These are phyloP conservation scores for Synergus gifuensis DNA, from an alignment of 2,888 invertebrate species.

Conservation along the genomic window DNA sequence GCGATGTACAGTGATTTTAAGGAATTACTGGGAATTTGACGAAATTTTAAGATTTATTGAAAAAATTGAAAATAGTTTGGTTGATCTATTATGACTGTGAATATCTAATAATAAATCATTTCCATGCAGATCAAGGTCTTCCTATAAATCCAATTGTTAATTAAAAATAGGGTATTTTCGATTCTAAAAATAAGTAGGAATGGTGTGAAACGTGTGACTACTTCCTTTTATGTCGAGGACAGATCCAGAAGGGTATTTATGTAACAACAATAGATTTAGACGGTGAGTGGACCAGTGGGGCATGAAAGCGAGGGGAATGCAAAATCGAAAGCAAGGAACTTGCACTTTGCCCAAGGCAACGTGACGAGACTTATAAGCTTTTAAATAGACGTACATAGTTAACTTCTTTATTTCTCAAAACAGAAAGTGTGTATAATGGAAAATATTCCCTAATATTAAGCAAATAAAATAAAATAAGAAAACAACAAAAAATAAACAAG, in stretches of 20 bases:
- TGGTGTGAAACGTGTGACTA: neutral
- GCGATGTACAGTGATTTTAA: no score
- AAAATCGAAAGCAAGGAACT: slow-evolving; percentile 60
- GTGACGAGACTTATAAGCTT: slow-evolving; percentile 60
- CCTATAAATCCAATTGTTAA: no score
- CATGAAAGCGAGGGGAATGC: slow-evolving; percentile 64
- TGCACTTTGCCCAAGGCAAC: slow-evolving; percentile 49
- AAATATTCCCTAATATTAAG: no score
- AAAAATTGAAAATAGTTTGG: neutral
- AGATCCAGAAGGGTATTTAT: slow-evolving; percentile 59
- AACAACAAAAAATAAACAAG: neutral
- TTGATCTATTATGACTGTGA: no score
- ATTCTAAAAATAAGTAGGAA: neutral
- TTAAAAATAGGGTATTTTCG: neutral
- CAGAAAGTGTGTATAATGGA: neutral
- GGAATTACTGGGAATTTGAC: no score
- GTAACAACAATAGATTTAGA: slow-evolving; percentile 69
- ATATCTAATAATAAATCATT: no score
- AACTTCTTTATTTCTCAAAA: neutral
- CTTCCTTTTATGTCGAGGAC: slow-evolving; percentile 68
- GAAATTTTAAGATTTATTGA: no score
- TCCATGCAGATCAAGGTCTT: no score
- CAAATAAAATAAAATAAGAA: neutral
- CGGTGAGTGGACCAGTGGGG: slow-evolving; percentile 72
- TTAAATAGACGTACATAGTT: neutral